These are phyloP conservation scores for Drosophila nigricruria DNA, from an alignment of 2,888 invertebrate species.

Conservation along the genomic window DNA sequence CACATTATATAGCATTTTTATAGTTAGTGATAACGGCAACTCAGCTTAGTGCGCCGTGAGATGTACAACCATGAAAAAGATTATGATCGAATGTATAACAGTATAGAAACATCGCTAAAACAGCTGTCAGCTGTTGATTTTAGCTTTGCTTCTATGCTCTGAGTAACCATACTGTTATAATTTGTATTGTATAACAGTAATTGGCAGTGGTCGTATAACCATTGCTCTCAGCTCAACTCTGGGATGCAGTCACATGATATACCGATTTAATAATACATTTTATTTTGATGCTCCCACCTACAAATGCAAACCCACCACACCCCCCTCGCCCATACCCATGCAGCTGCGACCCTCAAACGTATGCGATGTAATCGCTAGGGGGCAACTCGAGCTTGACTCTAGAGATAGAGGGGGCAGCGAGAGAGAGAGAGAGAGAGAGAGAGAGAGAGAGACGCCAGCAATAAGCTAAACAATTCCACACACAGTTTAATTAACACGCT, in stretches of 20 bases:
- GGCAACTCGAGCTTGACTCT: constrained; percentile 2
- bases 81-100: background rate
- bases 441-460: background rate
- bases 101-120: background rate
- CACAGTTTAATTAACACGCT: constrained; percentile 67
- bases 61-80: background rate
- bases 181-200: background rate
- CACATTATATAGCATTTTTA: background rate
- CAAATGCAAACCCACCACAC: background rate
- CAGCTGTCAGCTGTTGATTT: background rate
- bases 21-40: background rate
- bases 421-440: background rate
- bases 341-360: background rate
- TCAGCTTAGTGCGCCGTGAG: background rate
- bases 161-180: background rate
- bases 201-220: background rate
- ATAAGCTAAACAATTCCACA: constrained; percentile 56
- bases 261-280: constrained; percentile 20
- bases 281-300: constrained; percentile 8
- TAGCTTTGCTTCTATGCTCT: background rate
- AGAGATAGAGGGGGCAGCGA: background rate
- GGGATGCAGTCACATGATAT: constrained; percentile 35
- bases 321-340: background rate
- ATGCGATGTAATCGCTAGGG: constrained; percentile 19
- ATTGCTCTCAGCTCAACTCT: background rate